These are phyloP conservation scores for Siniperca obscura DNA, from an alignment of 2,797 vertebrate genomes.

Conservation along the genomic window DNA sequence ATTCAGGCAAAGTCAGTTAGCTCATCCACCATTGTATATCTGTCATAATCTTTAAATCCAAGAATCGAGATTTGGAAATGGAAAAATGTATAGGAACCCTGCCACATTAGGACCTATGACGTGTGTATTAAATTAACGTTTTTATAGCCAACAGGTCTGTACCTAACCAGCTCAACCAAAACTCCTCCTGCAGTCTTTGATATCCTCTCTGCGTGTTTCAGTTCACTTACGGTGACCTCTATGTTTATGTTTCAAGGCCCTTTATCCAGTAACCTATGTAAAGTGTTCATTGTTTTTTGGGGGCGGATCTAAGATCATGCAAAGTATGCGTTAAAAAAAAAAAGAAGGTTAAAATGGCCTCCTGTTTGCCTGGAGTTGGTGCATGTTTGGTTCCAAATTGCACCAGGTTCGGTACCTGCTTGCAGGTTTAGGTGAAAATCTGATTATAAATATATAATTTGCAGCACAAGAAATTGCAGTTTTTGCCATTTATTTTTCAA, in stretches of 20 bases:
- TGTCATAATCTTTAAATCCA: background rate
- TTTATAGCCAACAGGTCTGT: conserved; percentile 60
- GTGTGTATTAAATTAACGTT: conserved; percentile 42
- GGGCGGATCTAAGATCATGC: background rate
- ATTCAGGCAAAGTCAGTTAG: background rate
- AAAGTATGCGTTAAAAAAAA: background rate
- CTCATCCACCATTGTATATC: background rate
- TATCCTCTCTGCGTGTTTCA: background rate
- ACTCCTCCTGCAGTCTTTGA: conserved; percentile 48
- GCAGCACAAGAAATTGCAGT: background rate
- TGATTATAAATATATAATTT: background rate
- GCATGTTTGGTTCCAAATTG: background rate
- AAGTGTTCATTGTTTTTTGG: conserved; percentile 45
- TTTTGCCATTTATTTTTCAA: background rate
- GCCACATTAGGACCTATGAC: conserved; percentile 52
- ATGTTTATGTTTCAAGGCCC: conserved; percentile 17
- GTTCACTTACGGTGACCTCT: background rate
- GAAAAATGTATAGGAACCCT: conserved; percentile 45
- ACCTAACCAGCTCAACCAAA: conserved; percentile 79
- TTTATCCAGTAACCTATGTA: background rate
- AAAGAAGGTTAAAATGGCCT: background rate
- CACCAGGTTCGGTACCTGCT: background rate
- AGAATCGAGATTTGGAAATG: background rate
- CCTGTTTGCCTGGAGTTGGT: background rate
- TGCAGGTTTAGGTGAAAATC: background rate